phyloP scores from a whole-genome alignment of 30 jellyfish, hydroid and myxozoan species.

The Mastigias papua region DNA sequence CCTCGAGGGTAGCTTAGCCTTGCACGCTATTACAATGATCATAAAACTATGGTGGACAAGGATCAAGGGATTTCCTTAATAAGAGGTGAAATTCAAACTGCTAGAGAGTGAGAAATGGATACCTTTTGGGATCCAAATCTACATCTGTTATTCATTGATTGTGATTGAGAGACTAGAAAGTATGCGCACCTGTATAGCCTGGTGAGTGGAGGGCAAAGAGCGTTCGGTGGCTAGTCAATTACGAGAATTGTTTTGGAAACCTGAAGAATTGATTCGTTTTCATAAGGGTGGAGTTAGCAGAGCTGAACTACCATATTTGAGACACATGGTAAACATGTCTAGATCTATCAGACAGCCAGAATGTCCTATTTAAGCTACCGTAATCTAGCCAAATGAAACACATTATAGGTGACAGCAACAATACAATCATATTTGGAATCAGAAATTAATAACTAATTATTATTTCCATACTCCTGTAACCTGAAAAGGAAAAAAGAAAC shows the following conservation, averaged over 20 bases:
- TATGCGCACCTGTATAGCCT: neutral
- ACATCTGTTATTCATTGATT: no score
- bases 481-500: neutral
- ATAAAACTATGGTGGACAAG: neutral
- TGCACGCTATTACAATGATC: neutral
- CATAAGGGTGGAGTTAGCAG: neutral
- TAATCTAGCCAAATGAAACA: slow-evolving; percentile 11
- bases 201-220: neutral
- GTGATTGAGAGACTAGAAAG: neutral
- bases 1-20: neutral
- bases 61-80: neutral
- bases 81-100: neutral
- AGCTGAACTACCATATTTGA: neutral
- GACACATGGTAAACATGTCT: slow-evolving; percentile 14
- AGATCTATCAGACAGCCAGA: neutral
- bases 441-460: neutral
- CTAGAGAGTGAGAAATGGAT: neutral
- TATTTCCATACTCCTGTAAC: neutral
- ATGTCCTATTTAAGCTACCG: neutral
- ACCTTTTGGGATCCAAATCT: neutral
- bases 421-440: neutral
- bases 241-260: neutral
- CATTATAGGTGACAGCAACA: neutral
- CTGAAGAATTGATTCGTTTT: neutral
- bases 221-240: neutral